A percentile compares a stretch with the other conserved stretches of the same genome.
Conservation (phyloP, 1,140 invertebrate species). For the Drosophila littoralis region DNA sequence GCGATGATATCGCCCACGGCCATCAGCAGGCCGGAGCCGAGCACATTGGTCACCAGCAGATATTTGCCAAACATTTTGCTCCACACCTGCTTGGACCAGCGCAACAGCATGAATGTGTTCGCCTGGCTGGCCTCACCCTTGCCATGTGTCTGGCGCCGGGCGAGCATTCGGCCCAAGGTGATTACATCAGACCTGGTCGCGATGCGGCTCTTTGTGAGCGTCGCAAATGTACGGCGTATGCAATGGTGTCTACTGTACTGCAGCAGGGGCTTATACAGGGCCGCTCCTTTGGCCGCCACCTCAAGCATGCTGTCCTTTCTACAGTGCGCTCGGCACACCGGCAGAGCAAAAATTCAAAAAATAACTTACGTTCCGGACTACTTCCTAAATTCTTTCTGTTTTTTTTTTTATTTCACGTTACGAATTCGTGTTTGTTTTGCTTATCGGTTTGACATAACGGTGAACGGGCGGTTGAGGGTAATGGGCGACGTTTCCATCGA, state of each 20-base stretch:
- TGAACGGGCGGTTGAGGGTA: background rate
- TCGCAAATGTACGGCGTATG: slow-evolving; percentile 10
- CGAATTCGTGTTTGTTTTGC: slow-evolving; percentile 31
- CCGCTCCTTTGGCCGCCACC: background rate
- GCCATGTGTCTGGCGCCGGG: slow-evolving; percentile 25
- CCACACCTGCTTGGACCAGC: slow-evolving; percentile 64
- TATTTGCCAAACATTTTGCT: slow-evolving; percentile 87
- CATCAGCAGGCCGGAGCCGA: slow-evolving; percentile 89
- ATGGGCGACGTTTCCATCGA: background rate
- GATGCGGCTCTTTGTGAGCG: background rate
- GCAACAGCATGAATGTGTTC: slow-evolving; percentile 12
- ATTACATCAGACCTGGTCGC: slow-evolving; percentile 27
- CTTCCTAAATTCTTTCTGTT: background rate
- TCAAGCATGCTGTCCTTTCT: slow-evolving; percentile 2
- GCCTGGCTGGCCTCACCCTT: slow-evolving; percentile 48
- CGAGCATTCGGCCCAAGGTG: background rate
- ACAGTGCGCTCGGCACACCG: background rate
- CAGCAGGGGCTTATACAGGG: slow-evolving; percentile 4
- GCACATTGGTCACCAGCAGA: slow-evolving; percentile 88
- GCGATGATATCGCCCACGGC: slow-evolving; percentile 88
- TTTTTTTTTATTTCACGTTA: background rate
- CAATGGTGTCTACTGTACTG: background rate
- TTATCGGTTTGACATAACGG: slow-evolving; percentile 18
- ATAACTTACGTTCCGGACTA: slow-evolving; percentile 7
- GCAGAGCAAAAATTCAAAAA: slow-evolving; percentile 9